These are phyloP conservation scores for Pteropus rufus DNA, from an alignment of 2,797 vertebrate genomes.

Conservation along the genomic window DNA sequence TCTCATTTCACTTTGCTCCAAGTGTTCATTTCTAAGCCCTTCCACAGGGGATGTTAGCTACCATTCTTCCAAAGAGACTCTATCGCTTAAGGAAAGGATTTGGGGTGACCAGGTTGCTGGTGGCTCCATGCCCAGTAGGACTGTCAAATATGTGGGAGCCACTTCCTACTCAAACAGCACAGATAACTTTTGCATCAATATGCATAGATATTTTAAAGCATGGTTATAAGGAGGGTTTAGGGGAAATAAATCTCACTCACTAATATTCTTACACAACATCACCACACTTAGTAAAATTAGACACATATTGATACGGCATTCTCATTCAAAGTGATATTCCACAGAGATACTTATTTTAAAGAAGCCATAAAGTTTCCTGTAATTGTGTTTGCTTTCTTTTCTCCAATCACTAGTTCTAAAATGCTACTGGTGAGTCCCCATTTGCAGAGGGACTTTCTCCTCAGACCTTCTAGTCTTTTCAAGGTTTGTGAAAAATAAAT, in stretches of 20 bases:
- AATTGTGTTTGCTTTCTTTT: background rate
- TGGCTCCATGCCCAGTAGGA: background rate
- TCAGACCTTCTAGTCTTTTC: background rate
- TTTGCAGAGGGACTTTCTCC: background rate
- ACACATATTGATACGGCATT: background rate
- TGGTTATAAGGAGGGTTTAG: background rate
- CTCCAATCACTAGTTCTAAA: background rate
- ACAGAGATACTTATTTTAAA: background rate
- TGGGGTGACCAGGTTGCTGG: background rate
- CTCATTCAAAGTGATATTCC: background rate
- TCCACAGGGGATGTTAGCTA: background rate
- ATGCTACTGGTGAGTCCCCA: background rate
- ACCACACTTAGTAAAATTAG: background rate
- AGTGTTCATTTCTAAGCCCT: background rate
- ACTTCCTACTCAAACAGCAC: slow-evolving; percentile 52
- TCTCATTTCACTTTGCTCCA: background rate
- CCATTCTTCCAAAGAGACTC: background rate
- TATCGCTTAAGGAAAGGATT: background rate
- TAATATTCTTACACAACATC: background rate
- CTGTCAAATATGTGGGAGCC: slow-evolving; percentile 50
- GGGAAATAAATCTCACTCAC: background rate
- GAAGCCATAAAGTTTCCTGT: background rate
- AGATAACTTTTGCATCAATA: slow-evolving; percentile 43
- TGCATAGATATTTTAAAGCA: slow-evolving; percentile 41
- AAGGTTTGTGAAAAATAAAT: background rate